Evolutionary conservation across 2,113 vertebrate genomes (phyloP).

Genomic region (Octodon degus): DNA sequence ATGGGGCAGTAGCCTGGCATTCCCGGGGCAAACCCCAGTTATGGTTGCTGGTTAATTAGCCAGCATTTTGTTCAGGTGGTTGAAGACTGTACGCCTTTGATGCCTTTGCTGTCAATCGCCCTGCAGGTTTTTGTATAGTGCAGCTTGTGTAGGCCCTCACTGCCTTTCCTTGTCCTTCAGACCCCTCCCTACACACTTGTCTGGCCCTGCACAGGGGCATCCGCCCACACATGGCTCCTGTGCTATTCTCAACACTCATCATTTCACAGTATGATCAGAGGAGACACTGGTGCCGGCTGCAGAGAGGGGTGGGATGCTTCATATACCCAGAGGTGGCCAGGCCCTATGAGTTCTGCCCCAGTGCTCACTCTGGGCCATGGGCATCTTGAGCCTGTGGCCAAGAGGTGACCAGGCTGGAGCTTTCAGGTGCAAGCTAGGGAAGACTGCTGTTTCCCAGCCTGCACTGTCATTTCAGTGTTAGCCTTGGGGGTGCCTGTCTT

Average conservation of each 20-base stretch:
- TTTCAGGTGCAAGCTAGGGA: too few species aligned
- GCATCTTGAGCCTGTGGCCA: neutral
- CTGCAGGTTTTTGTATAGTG: neutral
- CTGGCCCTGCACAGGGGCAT: too few species aligned
- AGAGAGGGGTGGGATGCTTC: neutral
- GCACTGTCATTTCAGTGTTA: neutral
- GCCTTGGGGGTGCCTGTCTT: neutral
- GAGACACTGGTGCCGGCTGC: neutral
- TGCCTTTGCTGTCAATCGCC: neutral
- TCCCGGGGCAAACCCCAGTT: neutral
- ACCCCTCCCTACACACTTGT: neutral
- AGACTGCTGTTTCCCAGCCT: neutral
- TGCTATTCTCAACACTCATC: neutral
- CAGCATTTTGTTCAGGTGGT: neutral
- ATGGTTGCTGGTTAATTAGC: neutral
- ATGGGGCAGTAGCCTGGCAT: neutral
- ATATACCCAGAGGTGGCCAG: neutral
- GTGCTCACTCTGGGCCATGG: neutral
- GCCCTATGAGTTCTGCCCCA: neutral
- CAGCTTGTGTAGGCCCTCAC: neutral
- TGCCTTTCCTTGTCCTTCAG: neutral
- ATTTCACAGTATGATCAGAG: neutral
- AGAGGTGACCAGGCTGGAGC: neutral
- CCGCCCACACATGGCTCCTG: rapidly evolving
- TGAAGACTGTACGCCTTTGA: neutral